Evolutionary conservation across 2,113 vertebrate genomes (phyloP).

Genomic region (Psittacula cyanocephala): DNA sequence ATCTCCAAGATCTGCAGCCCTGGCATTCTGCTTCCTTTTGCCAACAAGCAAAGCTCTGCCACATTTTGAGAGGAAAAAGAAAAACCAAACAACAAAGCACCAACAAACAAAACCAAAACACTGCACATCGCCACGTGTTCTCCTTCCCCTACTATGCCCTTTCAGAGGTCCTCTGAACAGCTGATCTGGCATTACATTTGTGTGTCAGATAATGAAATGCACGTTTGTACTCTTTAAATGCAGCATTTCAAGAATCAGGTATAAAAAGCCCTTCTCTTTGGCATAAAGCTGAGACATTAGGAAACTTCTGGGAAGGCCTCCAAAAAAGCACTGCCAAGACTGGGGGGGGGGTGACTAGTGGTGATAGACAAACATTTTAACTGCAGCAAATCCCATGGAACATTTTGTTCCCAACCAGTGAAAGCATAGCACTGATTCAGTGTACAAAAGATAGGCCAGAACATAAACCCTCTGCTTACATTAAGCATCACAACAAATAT

Average conservation of each 20-base stretch:
- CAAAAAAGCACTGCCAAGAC: not conserved
- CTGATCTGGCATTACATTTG: not conserved
- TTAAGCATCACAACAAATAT: not conserved
- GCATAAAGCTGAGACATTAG: not conserved
- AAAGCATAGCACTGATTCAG: not conserved
- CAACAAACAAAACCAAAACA: not conserved
- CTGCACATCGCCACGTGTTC: not conserved
- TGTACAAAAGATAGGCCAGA: not conserved
- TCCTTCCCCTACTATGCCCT: not conserved
- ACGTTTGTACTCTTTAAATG: not conserved
- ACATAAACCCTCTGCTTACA: not conserved
- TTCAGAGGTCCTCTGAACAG: not conserved
- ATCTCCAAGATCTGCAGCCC: not conserved
- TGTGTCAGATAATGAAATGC: not conserved
- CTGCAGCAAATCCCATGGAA: not conserved
- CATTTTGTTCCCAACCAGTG: constrained; percentile 49
- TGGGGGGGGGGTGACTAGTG: not conserved
- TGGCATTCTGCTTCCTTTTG: not conserved
- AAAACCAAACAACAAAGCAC: not conserved
- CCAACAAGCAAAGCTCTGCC: not conserved
- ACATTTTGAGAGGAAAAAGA: not conserved
- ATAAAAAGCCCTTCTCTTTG: not conserved
- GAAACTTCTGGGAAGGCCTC: constrained; percentile 30
- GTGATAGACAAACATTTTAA: constrained; percentile 24
- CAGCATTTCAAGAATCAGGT: not conserved